A percentile compares a stretch with the other conserved stretches of the same genome.
Evolutionary conservation across 2,888 invertebrate genomes (phyloP).

Genomic region (Oscheius onirici): DNA sequence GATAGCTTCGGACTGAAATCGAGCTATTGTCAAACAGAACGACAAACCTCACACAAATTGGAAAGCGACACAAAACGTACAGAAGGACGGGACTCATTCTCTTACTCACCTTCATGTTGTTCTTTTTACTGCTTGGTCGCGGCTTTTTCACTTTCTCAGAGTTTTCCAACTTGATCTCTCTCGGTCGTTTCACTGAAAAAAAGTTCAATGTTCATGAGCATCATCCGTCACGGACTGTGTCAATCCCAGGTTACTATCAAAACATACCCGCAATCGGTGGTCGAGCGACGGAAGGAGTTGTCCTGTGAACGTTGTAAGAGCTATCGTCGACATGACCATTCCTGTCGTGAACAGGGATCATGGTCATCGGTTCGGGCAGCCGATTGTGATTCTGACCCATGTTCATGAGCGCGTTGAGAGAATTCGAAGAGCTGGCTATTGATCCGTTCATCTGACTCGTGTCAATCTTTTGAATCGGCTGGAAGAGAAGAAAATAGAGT

Average conservation of each 20-base stretch:
- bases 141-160: conserved; percentile 37
- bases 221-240: background rate
- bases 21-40: background rate
- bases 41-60: conserved; percentile 1
- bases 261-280: conserved; percentile 1
- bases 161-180: conserved; percentile 13
- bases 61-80: background rate
- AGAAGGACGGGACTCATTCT: too few species aligned
- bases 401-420: conserved; percentile 28
- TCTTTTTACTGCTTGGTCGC: conserved; percentile 22
- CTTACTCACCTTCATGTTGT: conserved; percentile 33
- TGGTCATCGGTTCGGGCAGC: conserved; percentile 12
- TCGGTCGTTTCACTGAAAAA: conserved; percentile 19
- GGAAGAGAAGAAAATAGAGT: background rate
- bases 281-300: conserved; percentile 20
- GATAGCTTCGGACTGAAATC: conserved; percentile 19
- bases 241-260: background rate
- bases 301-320: conserved; percentile 4
- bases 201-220: background rate
- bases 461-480: background rate
- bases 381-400: conserved; percentile 41
- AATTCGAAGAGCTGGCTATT: background rate
- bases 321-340: conserved; percentile 21
- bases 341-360: conserved; percentile 5
- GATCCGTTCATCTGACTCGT: conserved; percentile 9